Evolutionary conservation across 2,113 vertebrate genomes (phyloP).

Genomic region (Odontophorus gujanensis): DNA sequence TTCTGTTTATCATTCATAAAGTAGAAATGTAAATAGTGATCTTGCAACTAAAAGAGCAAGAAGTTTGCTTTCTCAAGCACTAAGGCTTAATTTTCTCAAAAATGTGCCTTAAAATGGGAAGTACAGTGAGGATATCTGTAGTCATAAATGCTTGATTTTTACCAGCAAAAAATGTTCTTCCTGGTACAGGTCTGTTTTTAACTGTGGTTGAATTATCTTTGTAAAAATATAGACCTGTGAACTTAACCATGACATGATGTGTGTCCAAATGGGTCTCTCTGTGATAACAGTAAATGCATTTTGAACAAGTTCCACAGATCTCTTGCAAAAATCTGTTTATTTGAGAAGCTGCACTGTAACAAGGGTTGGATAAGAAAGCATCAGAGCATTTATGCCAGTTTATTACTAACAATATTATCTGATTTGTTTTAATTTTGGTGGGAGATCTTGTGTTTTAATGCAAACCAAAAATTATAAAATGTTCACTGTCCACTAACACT

Average conservation of each 20-base stretch:
- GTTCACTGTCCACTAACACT: neutral
- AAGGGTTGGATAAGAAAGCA: neutral
- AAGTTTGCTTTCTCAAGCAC: neutral
- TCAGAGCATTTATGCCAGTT: neutral
- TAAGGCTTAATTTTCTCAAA: neutral
- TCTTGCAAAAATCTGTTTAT: neutral
- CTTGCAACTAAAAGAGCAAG: neutral
- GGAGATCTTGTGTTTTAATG: neutral
- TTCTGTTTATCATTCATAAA: neutral
- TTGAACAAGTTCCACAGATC: neutral
- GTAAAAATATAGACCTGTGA: neutral
- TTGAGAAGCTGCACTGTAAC: neutral
- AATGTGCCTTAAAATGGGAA: neutral
- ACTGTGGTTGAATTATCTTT: neutral
- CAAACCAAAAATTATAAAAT: neutral
- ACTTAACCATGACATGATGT: neutral
- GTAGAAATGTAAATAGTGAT: neutral
- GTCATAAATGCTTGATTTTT: neutral
- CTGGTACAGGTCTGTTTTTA: neutral
- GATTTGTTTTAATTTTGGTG: neutral
- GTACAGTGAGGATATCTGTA: neutral
- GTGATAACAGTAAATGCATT: neutral
- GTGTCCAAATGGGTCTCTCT: neutral
- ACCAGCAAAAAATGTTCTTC: neutral
- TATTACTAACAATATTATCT: neutral